phyloP scores from a whole-genome alignment of 2,113 vertebrate genomes.

The Macaca fascicularis region T2T-MFA8v1.1 NC_088375.1:64132001-64132500 shows the following conservation, averaged over 20 bases:
- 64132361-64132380: conserved; percentile 3
- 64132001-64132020: neutral
- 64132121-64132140: neutral
- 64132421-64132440: neutral
- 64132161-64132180: neutral
- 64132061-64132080: neutral
- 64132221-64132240: conserved; percentile 17
- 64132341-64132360: conserved; percentile 1
- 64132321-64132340: conserved; percentile 19
- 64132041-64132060: neutral
- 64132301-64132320: neutral
- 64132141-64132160: neutral
- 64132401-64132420: neutral
- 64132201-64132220: neutral
- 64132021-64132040: conserved; percentile 3
- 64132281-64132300: conserved; percentile 23
- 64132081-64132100: conserved; percentile 6
- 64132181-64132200: neutral
- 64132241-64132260: conserved; percentile 48
- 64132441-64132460: conserved; percentile 14
- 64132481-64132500: conserved; percentile 7
- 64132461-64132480: neutral
- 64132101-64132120: neutral
- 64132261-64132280: neutral
- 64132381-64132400: neutral